Evolutionary conservation across 2,888 invertebrate species (phyloP), one percentile per base, ranked within the genome.

Genomic region (Laothoe populi): DNA sequence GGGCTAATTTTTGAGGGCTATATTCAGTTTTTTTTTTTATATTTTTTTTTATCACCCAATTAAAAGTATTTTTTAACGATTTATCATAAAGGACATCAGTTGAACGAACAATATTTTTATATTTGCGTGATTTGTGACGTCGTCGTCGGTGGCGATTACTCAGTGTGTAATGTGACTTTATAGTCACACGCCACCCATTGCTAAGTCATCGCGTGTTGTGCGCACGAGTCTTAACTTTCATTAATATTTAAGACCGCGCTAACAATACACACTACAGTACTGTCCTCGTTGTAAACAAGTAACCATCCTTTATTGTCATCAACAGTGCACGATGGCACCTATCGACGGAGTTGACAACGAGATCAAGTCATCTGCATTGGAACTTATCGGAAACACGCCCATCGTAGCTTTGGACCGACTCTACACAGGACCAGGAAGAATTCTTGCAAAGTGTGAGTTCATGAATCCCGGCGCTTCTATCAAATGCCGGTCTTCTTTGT

Each of bases 381-480:
- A 92, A 0, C 83, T 92, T 1, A 92, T 92, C 68, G 92, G 92
- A 7, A 86, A 89, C 66, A 92, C 92, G 1, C 92, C 92, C 7
- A 77, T 92, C 31, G 84, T 92, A n/a, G 92, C 92, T 1, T 77
- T 92, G 46, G 92, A 92, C 64, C 85, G 92, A 40, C 63, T 92
- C 0, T 78, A 90, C 67, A 66, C 86, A 0, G 92, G 92, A 1
- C 90, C 92, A 1, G 92, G 92, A 7, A 76, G 92, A 23, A 84
- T 92, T 63, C 71, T 92, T 46, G 92, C 83, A 0, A 92, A 92
- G 85, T 92, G 92, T 76, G 92, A 92, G 71, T 92, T 87, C 64
- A 92, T 90, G 90, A 92, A 91, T 61, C 92, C 92, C 8, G 90
- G 92, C 35, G 92, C 85, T 11, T 92, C 92, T 0, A 83, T 92